Evolutionary conservation across 2,797 vertebrate genomes (phyloP), one percentile per base, ranked within the genome.

Genomic region (Syngnathus acus): DNA sequence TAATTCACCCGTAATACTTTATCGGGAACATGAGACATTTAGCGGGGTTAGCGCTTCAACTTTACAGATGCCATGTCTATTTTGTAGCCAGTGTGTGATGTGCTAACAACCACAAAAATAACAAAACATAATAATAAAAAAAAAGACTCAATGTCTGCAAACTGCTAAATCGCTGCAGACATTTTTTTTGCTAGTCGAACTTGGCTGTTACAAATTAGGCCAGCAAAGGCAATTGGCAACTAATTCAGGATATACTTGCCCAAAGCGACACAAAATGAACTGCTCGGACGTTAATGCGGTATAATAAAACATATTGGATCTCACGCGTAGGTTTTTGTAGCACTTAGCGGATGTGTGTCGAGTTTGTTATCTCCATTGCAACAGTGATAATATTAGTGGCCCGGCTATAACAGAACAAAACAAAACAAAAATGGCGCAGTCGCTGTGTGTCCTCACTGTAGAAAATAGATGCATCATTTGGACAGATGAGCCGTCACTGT

Each of bases 401-500:
- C 10, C 11, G 19, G 14, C 37, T 4, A 32, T 32, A 32, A 32
- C 32, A 5, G 0, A 32, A 3, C 32, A 32, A 19, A 26, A 26
- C 26, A 17, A 4, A 58, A n/a, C n/a, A 38, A 6, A 58, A 38
- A 8, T 14, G 6, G 32, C 3, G 14, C 26, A 32, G 54, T 13
- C 32, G 11, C 23, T 57, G 54, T 32, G 54, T 13, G 17, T 64
- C 14, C 23, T 47, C 45, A 26, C 62, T 50, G 21, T 47, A 60
- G 37, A 72, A 74, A 70, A 68, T 65, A 23, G 1, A 74, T 76
- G 70, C 57, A 67, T 72, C 65, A 57, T 40, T 62, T 61, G 68
- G 74, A 65, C 51, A 42, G 62, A 66, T 60, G n/a, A 43, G 64
- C 42, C 43, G 65, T 17, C 53, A 51, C 63, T 21, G 32, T 51